These are phyloP conservation scores for Gallinago jamesoni DNA, from an alignment of 2,113 vertebrate species.

Conservation along the genomic window DNA sequence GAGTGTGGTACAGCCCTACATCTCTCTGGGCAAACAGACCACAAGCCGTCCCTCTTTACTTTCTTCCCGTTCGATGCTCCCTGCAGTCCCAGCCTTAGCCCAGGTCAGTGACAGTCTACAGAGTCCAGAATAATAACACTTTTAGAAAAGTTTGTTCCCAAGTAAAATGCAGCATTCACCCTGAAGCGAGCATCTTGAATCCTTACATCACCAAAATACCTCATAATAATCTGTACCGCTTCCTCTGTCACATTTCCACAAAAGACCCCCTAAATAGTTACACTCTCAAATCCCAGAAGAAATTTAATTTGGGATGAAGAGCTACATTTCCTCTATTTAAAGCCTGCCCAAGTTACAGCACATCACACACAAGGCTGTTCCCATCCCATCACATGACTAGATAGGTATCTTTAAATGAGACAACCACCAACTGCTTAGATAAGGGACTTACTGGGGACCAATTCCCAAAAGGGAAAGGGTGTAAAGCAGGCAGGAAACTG, in stretches of 20 bases:
- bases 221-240: neutral
- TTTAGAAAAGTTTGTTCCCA: too few species aligned
- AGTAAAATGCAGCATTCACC: neutral
- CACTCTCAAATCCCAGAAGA: neutral
- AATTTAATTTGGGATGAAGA: neutral
- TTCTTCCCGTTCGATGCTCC: neutral
- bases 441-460: neutral
- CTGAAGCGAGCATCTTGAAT: neutral
- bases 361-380: neutral
- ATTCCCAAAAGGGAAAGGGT: neutral
- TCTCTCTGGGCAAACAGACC: neutral
- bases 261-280: neutral
- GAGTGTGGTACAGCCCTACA: neutral
- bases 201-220: neutral
- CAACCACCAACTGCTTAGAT: neutral
- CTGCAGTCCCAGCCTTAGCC: too few species aligned
- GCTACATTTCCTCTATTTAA: neutral
- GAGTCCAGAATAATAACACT: too few species aligned
- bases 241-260: neutral
- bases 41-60: neutral
- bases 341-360: neutral
- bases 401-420: slow-evolving; percentile 20
- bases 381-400: neutral
- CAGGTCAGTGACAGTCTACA: too few species aligned
- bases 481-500: neutral